Evolutionary conservation across 1,140 invertebrate species (phyloP), one percentile per base, ranked within the genome.

Genomic region (Drosophila prosaltans): DNA sequence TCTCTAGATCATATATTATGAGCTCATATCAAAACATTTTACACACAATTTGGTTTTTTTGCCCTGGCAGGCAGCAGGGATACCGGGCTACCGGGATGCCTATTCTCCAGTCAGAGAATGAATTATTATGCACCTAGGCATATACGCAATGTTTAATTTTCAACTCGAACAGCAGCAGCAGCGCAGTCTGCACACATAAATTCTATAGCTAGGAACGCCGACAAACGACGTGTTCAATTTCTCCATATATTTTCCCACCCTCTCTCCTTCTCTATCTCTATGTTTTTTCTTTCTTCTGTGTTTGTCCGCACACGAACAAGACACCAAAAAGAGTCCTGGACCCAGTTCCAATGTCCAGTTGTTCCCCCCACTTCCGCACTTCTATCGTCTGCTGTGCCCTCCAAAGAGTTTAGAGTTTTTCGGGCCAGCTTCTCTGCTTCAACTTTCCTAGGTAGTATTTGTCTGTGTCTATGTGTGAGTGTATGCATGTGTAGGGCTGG

Each of bases 101-200:
- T 66, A 80, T 68, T 65, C 57, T 64, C 69, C 64, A 78, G 68
- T 81, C 64, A 39, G 57, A 72, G 70, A 71, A 88, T 88, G 84
- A 88, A 88, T 88, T 88, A 88, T 88, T 89, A 89, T 89, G 85
- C 85, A 90, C 84, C 85, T 89, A 89, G 85, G 84, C 84, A 85
- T 89, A 90, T 89, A 89, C 84, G 84, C 84, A 89, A 89, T 89
- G 85, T 89, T 90, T 89, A 89, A 89, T 89, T 89, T 88, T 89
- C 84, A 88, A 89, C 80, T 88, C 80, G 70, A 78, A 51, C 77
- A 59, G 30, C 65, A 63, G 67, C 41, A 57, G 55, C 57, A 48
- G 64, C 54, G 69, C 79, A 60, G 73, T 26, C 70, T 66, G 54
- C 68, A 74, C 84, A 90, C 84, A 90, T 89, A 88, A 88, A 88